Evolutionary conservation across 2,888 invertebrate genomes (phyloP).

Genomic region (Hermaeophaga mercurialis): DNA sequence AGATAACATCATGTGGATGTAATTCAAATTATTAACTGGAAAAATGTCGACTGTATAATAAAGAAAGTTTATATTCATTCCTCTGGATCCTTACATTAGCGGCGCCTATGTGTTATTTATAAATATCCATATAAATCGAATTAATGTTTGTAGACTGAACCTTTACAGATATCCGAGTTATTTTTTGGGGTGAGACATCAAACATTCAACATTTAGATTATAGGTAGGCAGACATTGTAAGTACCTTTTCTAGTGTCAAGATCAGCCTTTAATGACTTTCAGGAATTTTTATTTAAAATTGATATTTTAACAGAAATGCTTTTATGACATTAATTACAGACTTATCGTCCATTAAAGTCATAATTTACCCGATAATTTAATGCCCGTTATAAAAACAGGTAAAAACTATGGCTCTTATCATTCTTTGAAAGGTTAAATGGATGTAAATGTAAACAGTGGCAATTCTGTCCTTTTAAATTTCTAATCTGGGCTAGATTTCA

Average conservation of each 20-base stretch:
- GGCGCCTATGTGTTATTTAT: no score
- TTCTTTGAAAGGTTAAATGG: background rate
- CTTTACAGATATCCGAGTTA: background rate
- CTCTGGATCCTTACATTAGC: no score
- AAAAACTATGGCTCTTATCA: background rate
- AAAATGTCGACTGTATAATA: no score
- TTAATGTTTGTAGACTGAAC: no score
- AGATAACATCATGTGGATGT: no score
- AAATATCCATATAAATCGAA: no score
- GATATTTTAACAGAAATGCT: constrained; percentile 21
- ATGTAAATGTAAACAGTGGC: constrained; percentile 14
- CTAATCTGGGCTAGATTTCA: background rate
- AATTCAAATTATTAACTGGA: no score
- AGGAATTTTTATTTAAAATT: constrained; percentile 21
- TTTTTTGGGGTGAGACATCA: constrained; percentile 10
- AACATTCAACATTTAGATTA: constrained; percentile 9
- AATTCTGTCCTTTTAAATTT: constrained; percentile 1
- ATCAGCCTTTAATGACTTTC: constrained; percentile 13
- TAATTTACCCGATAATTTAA: constrained; percentile 29
- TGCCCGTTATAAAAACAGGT: constrained; percentile 10
- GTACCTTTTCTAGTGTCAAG: constrained; percentile 8
- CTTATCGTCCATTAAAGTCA: constrained; percentile 27
- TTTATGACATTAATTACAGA: constrained; percentile 32
- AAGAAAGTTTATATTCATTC: no score
- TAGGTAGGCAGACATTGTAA: constrained; percentile 1